A percentile compares a stretch with the other conserved stretches of the same genome.
These are phyloP conservation scores for Pyrgus malvae DNA, from an alignment of 2,888 invertebrate species.

Conservation along the genomic window DNA sequence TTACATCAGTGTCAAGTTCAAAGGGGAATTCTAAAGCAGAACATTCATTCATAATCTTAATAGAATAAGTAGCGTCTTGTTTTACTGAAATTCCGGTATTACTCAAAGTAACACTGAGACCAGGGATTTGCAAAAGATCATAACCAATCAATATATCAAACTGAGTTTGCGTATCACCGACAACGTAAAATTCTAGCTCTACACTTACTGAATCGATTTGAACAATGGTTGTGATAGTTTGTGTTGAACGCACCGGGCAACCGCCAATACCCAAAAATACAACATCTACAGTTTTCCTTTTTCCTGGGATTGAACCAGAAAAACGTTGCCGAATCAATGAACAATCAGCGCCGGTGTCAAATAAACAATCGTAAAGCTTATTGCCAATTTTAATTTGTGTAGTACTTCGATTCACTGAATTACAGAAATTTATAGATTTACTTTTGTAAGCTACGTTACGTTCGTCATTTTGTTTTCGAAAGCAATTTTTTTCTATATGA, in stretches of 20 bases:
- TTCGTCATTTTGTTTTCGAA: not conserved
- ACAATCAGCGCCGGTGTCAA: not conserved
- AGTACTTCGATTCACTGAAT: not conserved
- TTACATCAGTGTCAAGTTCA: not conserved
- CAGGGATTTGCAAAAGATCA: not conserved
- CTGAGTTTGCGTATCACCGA: not conserved
- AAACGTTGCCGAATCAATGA: not conserved
- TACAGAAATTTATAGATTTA: not conserved
- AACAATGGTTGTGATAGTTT: not conserved
- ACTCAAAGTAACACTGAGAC: not conserved
- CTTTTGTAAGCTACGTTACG: not conserved
- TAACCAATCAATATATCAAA: conserved; percentile 2
- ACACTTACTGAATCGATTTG: not conserved
- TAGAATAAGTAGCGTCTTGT: no score
- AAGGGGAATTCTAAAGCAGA: no score
- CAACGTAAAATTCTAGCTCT: conserved; percentile 4
- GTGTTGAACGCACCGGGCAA: not conserved
- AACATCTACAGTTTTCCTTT: not conserved
- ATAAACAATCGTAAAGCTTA: not conserved
- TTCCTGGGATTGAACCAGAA: not conserved
- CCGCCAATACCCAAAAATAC: not conserved
- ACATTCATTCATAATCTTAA: no score
- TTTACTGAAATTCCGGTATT: not conserved
- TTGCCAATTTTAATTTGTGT: not conserved
- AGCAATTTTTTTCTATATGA: not conserved